Percentiles rank a stretch among this genome's conserved stretches.
Conservation (phyloP, 2,797 vertebrate species). For the Mormyrus proboscirostris region DNA sequence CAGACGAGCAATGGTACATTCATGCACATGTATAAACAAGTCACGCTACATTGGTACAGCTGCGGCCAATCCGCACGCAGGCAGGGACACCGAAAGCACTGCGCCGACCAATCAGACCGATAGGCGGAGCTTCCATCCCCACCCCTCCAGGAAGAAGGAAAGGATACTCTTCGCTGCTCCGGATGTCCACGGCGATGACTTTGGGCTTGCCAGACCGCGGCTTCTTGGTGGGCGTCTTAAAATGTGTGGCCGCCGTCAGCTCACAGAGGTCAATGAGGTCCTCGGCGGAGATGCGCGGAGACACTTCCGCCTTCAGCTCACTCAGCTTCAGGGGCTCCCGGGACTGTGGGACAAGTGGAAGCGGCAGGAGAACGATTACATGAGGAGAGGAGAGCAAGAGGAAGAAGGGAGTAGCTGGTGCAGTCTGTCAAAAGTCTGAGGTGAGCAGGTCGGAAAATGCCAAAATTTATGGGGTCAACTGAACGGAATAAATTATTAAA, state of each 20-base stretch:
- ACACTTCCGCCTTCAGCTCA: constrained; percentile 89
- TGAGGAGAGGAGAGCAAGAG: not conserved
- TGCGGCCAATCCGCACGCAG: not conserved
- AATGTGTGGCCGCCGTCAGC: constrained; percentile 64
- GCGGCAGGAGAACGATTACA: not conserved
- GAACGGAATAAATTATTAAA: not conserved
- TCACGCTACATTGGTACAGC: not conserved
- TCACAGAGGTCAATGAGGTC: constrained; percentile 94
- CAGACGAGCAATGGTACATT: not conserved
- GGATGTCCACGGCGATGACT: constrained; percentile 88
- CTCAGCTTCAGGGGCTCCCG: constrained; percentile 82
- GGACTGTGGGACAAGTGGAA: constrained; percentile 60
- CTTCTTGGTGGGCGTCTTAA: constrained; percentile 75
- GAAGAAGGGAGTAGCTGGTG: not conserved
- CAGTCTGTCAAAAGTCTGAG: not conserved
- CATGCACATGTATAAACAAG: not conserved
- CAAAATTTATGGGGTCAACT: not conserved
- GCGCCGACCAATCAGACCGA: not conserved
- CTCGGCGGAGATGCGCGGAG: constrained; percentile 89
- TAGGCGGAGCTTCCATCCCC: not conserved
- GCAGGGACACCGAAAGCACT: not conserved
- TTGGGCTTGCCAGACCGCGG: constrained; percentile 83
- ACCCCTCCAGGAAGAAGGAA: constrained; percentile 30
- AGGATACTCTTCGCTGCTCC: constrained; percentile 94
- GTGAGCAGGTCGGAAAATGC: not conserved